These are phyloP conservation scores for Psittacula derbiana DNA, from an alignment of 2,797 vertebrate genomes.

Conservation along the genomic window DNA sequence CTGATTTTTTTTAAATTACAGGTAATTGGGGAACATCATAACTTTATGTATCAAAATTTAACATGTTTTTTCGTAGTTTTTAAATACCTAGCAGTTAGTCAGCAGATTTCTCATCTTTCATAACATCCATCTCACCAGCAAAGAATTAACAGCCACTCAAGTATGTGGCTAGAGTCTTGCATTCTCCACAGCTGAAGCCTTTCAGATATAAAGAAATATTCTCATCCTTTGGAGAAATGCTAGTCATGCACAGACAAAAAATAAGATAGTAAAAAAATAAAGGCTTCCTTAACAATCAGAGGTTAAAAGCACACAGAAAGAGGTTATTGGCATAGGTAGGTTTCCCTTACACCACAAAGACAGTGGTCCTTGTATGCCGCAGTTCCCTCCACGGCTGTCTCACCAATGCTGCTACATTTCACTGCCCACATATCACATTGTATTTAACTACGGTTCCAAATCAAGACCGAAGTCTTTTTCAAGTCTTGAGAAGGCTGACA, in stretches of 20 bases:
- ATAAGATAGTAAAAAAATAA: fast-evolving
- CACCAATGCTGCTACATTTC: neutral
- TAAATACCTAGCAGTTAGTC: neutral
- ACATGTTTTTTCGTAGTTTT: neutral
- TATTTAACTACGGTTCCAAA: neutral
- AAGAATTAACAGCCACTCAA: neutral
- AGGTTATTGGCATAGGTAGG: neutral
- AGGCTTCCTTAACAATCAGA: neutral
- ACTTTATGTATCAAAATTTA: neutral
- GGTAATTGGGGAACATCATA: neutral
- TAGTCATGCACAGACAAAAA: fast-evolving
- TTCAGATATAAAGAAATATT: neutral
- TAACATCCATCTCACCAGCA: neutral
- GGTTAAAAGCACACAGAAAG: neutral
- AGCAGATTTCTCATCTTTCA: neutral
- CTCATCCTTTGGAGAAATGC: neutral
- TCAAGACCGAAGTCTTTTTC: neutral
- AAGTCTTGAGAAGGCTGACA: neutral
- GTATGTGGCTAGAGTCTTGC: neutral
- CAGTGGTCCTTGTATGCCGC: fast-evolving
- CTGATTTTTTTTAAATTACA: neutral
- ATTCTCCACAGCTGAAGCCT: neutral
- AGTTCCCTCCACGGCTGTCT: neutral
- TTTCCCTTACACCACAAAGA: neutral
- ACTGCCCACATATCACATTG: neutral